phyloP scores from a whole-genome alignment of 2,797 vertebrate species.

The Anabas testudineus region DNA sequence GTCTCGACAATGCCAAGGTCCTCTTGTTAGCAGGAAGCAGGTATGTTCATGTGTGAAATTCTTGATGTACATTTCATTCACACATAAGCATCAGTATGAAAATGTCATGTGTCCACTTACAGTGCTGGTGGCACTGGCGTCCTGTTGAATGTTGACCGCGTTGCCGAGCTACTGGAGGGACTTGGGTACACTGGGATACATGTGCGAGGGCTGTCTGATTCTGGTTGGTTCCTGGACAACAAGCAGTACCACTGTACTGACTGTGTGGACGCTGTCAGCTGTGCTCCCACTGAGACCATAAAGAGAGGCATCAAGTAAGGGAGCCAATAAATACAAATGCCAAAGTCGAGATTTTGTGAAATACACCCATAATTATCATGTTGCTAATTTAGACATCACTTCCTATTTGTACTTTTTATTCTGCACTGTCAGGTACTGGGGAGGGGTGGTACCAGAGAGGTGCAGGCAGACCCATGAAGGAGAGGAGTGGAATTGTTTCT shows the following conservation, averaged over 20 bases:
- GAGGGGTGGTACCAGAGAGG: slow-evolving; percentile 91
- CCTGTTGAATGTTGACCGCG: slow-evolving; percentile 94
- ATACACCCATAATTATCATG: not conserved
- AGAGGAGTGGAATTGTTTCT: slow-evolving; percentile 99
- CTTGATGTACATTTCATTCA: not conserved
- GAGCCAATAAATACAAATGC: slow-evolving; percentile 4
- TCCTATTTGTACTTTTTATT: not conserved
- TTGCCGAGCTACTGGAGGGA: slow-evolving; percentile 92
- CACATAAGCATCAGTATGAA: not conserved
- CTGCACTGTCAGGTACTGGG: slow-evolving; percentile 89
- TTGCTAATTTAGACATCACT: slow-evolving; percentile 1
- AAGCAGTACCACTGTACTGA: slow-evolving; percentile 93
- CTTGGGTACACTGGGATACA: slow-evolving; percentile 91
- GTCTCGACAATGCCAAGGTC: slow-evolving; percentile 93
- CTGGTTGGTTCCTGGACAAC: slow-evolving; percentile 98
- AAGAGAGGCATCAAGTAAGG: slow-evolving; percentile 89
- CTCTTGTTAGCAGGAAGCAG: slow-evolving; percentile 96
- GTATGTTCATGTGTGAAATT: slow-evolving; percentile 65
- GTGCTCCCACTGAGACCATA: slow-evolving; percentile 86
- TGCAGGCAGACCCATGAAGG: slow-evolving; percentile 91
- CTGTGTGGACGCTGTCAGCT: slow-evolving; percentile 90
- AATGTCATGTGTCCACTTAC: slow-evolving; percentile 25
- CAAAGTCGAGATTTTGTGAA: not conserved
- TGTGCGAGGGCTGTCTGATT: slow-evolving; percentile 95
- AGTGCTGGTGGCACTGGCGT: slow-evolving; percentile 97